Percentiles rank a stretch among this genome's conserved stretches.
These are phyloP conservation scores for Penaeus monodon DNA, from an alignment of 2,888 invertebrate species.

Conservation along the genomic window DNA sequence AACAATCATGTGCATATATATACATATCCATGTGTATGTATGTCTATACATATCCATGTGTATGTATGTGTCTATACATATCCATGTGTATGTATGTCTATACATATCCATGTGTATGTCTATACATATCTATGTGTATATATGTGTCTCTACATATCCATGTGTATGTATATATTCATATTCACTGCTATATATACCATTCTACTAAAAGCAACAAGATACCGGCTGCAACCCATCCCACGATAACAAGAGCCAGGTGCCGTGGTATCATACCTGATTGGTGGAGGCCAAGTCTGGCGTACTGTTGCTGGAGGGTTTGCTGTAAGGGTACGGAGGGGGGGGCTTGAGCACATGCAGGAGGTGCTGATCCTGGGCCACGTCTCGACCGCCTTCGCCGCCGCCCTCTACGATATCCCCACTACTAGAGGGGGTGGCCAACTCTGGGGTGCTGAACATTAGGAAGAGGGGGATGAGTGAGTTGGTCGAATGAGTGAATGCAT, in stretches of 20 bases:
- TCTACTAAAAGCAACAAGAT: no score
- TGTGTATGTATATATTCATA: no score
- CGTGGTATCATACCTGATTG: conserved; percentile 36
- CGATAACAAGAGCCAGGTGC: not conserved
- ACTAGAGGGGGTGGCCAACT: conserved; percentile 46
- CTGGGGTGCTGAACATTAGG: conserved; percentile 48
- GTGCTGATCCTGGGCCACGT: conserved; percentile 27
- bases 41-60: no score
- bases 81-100: no score
- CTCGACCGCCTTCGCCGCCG: not conserved
- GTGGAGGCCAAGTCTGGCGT: conserved; percentile 68
- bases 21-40: no score
- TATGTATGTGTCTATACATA: no score
- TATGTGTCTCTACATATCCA: no score
- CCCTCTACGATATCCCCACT: conserved; percentile 41
- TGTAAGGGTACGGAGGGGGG: conserved; percentile 83
- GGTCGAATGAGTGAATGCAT: not conserved
- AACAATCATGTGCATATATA: no score
- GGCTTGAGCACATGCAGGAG: conserved; percentile 72
- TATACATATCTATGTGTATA: no score
- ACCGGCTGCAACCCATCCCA: no score
- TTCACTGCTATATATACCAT: no score
- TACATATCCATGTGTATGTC: no score
- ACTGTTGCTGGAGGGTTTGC: conserved; percentile 66
- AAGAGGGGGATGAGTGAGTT: not conserved